Base-by-base conservation (phyloP, 2,113 vertebrate genomes). In the Rhinoptilus africanus region DNA sequence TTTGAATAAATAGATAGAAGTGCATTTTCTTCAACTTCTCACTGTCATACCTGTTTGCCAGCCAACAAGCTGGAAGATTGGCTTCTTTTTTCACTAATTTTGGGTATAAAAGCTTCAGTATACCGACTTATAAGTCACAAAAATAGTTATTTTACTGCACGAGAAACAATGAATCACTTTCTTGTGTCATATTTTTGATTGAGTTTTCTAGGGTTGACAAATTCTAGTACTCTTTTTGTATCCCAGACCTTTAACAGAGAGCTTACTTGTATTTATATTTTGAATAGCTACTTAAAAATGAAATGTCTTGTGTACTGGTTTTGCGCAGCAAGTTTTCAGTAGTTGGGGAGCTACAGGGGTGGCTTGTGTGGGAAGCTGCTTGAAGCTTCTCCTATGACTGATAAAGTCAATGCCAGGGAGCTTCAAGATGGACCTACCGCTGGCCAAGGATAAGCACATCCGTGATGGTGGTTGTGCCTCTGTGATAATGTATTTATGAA, bases 231-330 rank as follows among this genome's bases (percentile, higher is more conserved):
- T 43, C 43, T 76, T 77, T 43, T 73, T 45, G n/a, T 56, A 41
- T 53, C 28, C 26, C 20, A 67, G n/a, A 32, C 37, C 35, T 45
- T 74, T 47, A 92, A 81, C 27, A 87, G 80, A 75, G 77, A 51
- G 30, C 39, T 51, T 32, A 76, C 89, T 88, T 94, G 34, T 93
- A 62, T 39, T 94, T 92, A 35, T 59, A 35, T 78, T 79, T 78
- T 92, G 56, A 96, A 37, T 63, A 94, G 73, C 68, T 91, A 84
- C 67, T 93, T 87, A 85, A 89, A 95, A 88, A 83, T 77, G 39
- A 91, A 72, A 39, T 47, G 78, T 91, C 47, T 89, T 16, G 69
- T 84, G 56, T 43, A 63, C 5, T 35, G 26, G 24, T 6, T 53
- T 84, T 62, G 20, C 1, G 0, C 30, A 47, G 20, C 32, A n/a